Evolutionary conservation across 2,113 vertebrate species (phyloP).

Genomic region (human (Homo sapiens)): DNA sequence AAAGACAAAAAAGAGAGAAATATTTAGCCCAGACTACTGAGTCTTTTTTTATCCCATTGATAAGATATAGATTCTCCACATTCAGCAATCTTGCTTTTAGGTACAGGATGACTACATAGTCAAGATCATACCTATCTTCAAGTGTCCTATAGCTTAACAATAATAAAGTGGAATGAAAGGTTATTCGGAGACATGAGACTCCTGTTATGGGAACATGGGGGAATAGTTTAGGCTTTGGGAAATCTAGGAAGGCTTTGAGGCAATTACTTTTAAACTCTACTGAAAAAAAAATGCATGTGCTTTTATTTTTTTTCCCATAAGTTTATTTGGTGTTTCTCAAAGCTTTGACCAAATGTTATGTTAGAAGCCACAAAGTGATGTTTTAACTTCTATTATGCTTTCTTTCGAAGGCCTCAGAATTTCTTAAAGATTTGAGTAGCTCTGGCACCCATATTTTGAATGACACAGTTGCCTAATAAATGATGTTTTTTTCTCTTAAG

Average conservation of each 20-base stretch:
- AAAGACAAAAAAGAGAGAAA: not conserved
- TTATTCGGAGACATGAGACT: not conserved
- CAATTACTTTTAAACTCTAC: slow-evolving; percentile 3
- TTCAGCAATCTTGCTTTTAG: not conserved
- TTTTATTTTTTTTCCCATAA: not conserved
- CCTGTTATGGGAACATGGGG: not conserved
- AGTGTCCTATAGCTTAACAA: not conserved
- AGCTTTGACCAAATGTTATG: not conserved
- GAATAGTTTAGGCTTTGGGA: not conserved
- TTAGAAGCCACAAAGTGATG: not conserved
- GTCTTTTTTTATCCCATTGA: not conserved
- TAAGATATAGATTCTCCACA: slow-evolving; percentile 19
- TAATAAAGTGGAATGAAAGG: slow-evolving; percentile 5
- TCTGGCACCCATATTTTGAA: not conserved
- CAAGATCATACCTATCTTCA: not conserved
- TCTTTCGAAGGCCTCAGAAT: not conserved
- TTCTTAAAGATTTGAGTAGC: slow-evolving; percentile 2
- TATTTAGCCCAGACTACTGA: not conserved
- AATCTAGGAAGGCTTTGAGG: slow-evolving; percentile 3
- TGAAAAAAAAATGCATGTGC: not conserved
- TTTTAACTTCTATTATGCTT: slow-evolving; percentile 25
- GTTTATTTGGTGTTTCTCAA: not conserved
- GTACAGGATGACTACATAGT: not conserved
- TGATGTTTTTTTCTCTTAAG: slow-evolving; percentile 39
- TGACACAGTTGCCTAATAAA: not conserved